Evolutionary conservation across 2,113 vertebrate genomes (phyloP).

Genomic region (Delphinus delphis): DNA sequence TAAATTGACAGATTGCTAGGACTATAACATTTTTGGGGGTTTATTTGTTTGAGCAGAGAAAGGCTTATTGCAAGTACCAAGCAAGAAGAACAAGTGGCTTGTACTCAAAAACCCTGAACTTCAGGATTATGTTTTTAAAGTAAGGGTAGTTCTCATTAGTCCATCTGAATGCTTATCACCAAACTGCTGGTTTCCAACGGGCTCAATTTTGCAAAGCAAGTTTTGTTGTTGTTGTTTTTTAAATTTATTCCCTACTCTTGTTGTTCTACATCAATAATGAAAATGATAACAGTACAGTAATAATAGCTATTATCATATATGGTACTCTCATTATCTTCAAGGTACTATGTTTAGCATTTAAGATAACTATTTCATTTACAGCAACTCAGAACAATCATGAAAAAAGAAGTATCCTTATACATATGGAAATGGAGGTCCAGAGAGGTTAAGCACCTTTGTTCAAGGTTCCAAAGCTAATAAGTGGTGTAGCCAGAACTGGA

Average conservation of each 20-base stretch:
- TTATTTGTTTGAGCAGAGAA: neutral
- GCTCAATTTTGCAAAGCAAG: neutral
- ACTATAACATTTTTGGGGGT: neutral
- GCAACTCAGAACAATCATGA: neutral
- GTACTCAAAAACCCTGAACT: neutral
- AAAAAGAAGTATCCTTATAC: neutral
- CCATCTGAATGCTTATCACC: neutral
- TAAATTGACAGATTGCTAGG: neutral
- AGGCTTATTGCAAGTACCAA: neutral
- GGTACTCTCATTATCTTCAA: neutral
- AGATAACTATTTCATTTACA: constrained; percentile 11
- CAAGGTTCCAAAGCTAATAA: neutral
- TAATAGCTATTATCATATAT: neutral
- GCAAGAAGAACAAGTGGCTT: neutral
- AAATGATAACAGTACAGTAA: neutral
- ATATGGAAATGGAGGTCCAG: neutral
- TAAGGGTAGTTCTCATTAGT: neutral
- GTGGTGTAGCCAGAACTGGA: neutral
- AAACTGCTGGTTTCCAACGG: neutral
- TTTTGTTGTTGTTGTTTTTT: neutral
- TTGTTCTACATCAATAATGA: neutral
- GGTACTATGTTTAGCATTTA: neutral
- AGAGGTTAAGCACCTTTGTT: neutral
- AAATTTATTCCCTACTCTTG: neutral
- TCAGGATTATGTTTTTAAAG: neutral